Evolutionary conservation across 2,797 vertebrate species (phyloP).

Genomic region (Erithacus rubecula): DNA sequence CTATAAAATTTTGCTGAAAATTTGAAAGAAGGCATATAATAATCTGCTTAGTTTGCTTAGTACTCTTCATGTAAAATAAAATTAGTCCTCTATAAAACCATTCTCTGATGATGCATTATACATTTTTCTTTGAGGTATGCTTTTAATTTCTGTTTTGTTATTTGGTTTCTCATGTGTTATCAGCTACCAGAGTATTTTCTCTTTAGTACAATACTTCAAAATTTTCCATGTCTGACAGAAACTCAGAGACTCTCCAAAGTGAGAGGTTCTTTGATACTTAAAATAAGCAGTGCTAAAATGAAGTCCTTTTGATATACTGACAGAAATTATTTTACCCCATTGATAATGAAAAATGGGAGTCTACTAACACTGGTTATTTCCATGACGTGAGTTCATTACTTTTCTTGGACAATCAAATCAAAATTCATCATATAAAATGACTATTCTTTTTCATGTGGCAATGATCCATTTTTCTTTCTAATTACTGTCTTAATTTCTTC

Average conservation of each 20-base stretch:
- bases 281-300: background rate
- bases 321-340: constrained; percentile 5
- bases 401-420: constrained; percentile 62
- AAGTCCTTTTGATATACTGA: constrained; percentile 9
- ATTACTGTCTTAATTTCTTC: constrained; percentile 49
- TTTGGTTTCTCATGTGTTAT: background rate
- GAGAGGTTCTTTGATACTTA: background rate
- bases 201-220: background rate
- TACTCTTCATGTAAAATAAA: background rate
- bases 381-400: constrained; percentile 34
- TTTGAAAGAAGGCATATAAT: background rate
- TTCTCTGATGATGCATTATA: background rate
- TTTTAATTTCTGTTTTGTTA: background rate
- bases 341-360: constrained; percentile 66
- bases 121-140: background rate
- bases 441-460: constrained; percentile 46
- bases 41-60: background rate
- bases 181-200: background rate
- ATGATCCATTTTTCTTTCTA: constrained; percentile 61
- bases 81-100: background rate
- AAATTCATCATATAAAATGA: constrained; percentile 63
- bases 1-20: background rate
- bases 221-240: background rate
- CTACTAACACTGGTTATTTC: constrained; percentile 62
- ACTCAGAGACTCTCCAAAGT: background rate